phyloP scores from a whole-genome alignment of 1,140 invertebrate genomes.

The Asbolus verrucosus region DNA sequence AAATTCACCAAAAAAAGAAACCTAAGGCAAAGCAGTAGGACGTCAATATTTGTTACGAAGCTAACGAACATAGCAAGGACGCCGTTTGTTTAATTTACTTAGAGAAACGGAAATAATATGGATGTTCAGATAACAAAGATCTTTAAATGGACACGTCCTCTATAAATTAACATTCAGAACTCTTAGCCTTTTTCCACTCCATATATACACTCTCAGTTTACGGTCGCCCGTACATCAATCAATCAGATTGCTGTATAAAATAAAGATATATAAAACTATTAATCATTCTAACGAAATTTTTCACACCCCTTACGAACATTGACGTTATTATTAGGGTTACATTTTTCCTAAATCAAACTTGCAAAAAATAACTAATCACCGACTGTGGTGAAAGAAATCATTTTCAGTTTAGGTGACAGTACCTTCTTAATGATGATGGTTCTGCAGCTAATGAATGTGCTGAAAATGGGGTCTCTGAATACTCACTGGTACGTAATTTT shows the following conservation, averaged over 20 bases:
- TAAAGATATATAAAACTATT: conserved; percentile 16
- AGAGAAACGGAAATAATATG: conserved; percentile 27
- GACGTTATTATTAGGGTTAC: no score
- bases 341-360: no score
- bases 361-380: no score
- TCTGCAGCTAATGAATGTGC: no score
- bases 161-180: conserved; percentile 37
- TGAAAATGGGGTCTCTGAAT: no score
- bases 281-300: neutral
- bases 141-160: conserved; percentile 31
- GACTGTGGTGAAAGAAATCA: no score
- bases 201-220: conserved; percentile 16
- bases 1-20: neutral
- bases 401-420: no score
- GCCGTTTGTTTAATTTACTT: conserved; percentile 34
- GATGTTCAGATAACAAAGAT: conserved; percentile 36
- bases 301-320: neutral
- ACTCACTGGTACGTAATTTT: no score
- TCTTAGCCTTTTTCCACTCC: conserved; percentile 16
- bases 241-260: conserved; percentile 13
- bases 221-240: conserved; percentile 1
- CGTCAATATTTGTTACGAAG: neutral
- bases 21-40: neutral
- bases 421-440: no score
- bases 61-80: conserved; percentile 13